These are phyloP conservation scores for Ptychodera flava DNA, from an alignment of 35 echinoderm and acorn worm genomes.

Conservation along the genomic window DNA sequence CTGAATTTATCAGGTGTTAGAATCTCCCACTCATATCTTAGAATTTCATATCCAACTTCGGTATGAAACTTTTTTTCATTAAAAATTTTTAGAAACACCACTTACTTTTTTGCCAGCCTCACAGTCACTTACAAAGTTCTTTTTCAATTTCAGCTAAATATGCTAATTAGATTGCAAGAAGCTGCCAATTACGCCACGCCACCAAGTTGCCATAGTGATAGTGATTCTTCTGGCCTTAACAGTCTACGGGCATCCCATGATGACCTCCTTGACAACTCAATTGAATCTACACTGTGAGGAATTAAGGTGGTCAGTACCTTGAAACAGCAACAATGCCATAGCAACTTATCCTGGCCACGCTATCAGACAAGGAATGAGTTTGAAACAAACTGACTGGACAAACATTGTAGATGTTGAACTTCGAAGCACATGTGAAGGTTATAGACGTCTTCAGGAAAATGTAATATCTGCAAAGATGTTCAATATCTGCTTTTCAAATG, in stretches of 20 bases:
- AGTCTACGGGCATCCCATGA: slow-evolving; percentile 72
- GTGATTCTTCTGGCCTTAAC: slow-evolving; percentile 58
- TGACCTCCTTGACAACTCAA: slow-evolving; percentile 45
- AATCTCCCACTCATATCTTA: too few relatives aligned
- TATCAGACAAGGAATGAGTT: too few relatives aligned
- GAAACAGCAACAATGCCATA: background rate
- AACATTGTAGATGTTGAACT: background rate
- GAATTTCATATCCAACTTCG: too few relatives aligned
- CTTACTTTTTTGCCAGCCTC: too few relatives aligned
- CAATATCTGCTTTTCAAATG: background rate
- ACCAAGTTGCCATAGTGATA: slow-evolving; percentile 93
- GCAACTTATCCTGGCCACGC: background rate
- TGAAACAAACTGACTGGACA: background rate
- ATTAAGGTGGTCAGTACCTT: background rate
- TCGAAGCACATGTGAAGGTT: background rate
- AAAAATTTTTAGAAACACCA: too few relatives aligned
- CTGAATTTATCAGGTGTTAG: too few relatives aligned
- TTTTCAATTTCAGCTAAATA: slow-evolving; percentile 97
- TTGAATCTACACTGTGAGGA: background rate
- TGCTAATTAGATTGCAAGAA: slow-evolving; percentile 97
- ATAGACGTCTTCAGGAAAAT: background rate
- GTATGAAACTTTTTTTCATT: too few relatives aligned
- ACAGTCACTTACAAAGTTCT: too few relatives aligned
- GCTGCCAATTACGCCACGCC: slow-evolving; percentile 81
- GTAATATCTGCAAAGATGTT: background rate